phyloP scores from a whole-genome alignment of 2,797 vertebrate genomes.

The Mormyrus hasselquistii region DNA sequence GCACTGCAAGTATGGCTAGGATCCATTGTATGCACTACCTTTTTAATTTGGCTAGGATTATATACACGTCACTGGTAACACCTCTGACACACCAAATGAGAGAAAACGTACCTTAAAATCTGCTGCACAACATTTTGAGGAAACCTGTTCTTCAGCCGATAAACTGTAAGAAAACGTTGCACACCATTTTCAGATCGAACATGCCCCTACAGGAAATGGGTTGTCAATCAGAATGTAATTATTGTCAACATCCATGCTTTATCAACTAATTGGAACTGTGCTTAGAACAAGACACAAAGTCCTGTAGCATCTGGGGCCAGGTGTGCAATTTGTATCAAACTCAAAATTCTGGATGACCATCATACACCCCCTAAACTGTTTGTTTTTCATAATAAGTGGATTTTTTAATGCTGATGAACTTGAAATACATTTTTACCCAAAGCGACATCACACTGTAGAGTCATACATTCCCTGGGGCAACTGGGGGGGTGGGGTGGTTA shows the following conservation, averaged over 20 bases:
- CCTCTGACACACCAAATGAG: neutral
- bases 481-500: neutral
- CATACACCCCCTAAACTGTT: neutral
- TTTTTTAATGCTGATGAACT: neutral
- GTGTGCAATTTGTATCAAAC: neutral
- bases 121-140: neutral
- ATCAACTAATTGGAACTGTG: neutral
- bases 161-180: neutral
- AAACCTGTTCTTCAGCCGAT: neutral
- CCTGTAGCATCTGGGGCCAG: neutral
- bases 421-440: neutral
- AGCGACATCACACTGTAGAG: neutral
- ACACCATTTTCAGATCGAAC: neutral
- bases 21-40: neutral
- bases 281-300: neutral
- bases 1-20: neutral
- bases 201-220: neutral
- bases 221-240: neutral
- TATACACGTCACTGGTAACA: neutral
- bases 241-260: neutral
- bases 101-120: neutral
- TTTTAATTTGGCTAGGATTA: neutral
- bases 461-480: neutral
- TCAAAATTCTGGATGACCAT: neutral
- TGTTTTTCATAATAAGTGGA: neutral